Evolutionary conservation across 2,797 vertebrate species (phyloP).

Genomic region (Ceryle rudis): DNA sequence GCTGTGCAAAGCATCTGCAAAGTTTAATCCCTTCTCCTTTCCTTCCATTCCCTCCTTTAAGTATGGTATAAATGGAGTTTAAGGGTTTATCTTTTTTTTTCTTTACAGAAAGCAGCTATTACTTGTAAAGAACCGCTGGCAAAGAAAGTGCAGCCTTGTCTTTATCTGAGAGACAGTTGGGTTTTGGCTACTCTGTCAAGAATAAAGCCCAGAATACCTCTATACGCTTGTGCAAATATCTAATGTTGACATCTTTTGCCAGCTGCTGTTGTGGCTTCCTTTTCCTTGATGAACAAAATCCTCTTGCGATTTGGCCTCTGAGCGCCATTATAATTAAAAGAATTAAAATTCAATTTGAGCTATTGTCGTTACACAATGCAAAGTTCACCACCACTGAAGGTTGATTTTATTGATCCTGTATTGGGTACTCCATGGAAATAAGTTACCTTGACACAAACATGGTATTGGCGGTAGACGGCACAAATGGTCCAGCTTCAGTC

Average conservation of each 20-base stretch:
- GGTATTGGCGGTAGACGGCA: constrained; percentile 10
- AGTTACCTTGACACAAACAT: constrained; percentile 25
- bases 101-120: background rate
- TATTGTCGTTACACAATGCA: constrained; percentile 57
- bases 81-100: background rate
- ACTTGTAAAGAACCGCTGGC: background rate
- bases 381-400: constrained; percentile 60
- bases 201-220: background rate
- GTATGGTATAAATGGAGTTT: constrained; percentile 5
- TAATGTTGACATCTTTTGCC: constrained; percentile 56
- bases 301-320: constrained; percentile 50
- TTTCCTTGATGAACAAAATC: constrained; percentile 47
- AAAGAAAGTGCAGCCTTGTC: constrained; percentile 1
- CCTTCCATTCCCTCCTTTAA: background rate
- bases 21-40: constrained; percentile 43
- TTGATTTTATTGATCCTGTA: constrained; percentile 60
- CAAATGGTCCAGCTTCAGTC: background rate
- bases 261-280: constrained; percentile 51
- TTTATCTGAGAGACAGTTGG: background rate
- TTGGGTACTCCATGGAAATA: constrained; percentile 50
- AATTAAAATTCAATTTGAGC: constrained; percentile 70
- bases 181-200: constrained; percentile 21
- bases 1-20: constrained; percentile 42
- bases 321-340: constrained; percentile 46
- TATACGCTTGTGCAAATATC: constrained; percentile 48